phyloP scores from a whole-genome alignment of 2,113 vertebrate genomes.

The Burhinus oedicnemus region DNA sequence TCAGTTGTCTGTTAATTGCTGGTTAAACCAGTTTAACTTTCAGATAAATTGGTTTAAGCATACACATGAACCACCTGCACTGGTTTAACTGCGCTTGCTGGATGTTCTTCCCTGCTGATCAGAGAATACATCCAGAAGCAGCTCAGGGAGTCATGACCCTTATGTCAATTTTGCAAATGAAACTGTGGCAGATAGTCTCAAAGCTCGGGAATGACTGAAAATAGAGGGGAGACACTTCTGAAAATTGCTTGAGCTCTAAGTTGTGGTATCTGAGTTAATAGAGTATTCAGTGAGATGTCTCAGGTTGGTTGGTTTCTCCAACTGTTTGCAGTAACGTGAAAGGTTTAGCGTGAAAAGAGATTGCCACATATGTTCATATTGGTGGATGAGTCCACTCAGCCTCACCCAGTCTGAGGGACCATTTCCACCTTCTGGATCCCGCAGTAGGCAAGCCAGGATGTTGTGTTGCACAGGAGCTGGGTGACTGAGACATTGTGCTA shows the following conservation, averaged over 20 bases:
- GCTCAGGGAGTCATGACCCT: conserved; percentile 40
- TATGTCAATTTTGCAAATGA: not conserved
- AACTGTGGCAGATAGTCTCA: not conserved
- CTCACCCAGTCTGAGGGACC: not conserved
- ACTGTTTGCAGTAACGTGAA: not conserved
- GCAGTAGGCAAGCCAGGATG: rapidly evolving
- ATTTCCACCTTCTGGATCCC: not conserved
- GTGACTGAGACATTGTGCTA: not conserved
- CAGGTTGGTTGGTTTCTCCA: not conserved
- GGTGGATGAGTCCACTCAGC: not conserved
- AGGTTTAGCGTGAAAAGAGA: not conserved
- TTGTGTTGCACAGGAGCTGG: not conserved
- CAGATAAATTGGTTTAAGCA: not conserved
- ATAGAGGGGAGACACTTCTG: not conserved
- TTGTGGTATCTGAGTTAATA: not conserved
- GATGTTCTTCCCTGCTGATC: not conserved
- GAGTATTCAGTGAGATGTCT: not conserved
- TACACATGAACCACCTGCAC: not conserved
- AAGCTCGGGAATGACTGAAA: not conserved
- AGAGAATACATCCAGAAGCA: not conserved
- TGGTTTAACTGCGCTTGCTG: not conserved
- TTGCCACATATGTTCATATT: not conserved
- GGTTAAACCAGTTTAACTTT: not conserved
- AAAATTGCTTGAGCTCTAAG: not conserved
- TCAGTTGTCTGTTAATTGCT: not conserved